phyloP scores from a whole-genome alignment of 2,888 invertebrate genomes.

The Troilus luridus region DNA sequence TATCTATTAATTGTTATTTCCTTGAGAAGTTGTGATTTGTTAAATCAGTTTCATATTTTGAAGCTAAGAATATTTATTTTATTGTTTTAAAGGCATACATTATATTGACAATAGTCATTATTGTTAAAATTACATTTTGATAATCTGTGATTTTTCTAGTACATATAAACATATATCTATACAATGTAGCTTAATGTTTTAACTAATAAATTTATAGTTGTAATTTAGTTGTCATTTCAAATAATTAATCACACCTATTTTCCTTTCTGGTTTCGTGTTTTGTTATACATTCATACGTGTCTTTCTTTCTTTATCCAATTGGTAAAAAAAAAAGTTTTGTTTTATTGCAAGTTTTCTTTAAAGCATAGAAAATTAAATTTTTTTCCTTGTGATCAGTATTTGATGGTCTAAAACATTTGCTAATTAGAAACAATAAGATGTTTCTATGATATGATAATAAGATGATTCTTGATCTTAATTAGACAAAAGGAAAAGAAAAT shows the following conservation, averaged over 20 bases:
- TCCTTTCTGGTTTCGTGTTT: background rate
- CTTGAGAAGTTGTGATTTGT: constrained; percentile 36
- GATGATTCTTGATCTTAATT: background rate
- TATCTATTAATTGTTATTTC: constrained; percentile 27
- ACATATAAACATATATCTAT: constrained; percentile 34
- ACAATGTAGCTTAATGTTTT: constrained; percentile 29
- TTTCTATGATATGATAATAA: too few species aligned
- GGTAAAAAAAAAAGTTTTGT: background rate
- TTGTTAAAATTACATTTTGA: constrained; percentile 39
- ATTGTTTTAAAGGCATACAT: constrained; percentile 34
- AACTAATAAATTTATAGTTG: constrained; percentile 45
- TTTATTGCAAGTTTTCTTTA: background rate
- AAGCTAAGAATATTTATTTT: constrained; percentile 28
- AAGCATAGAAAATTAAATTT: background rate
- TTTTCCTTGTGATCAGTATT: background rate
- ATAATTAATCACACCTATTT: background rate
- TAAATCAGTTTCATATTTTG: constrained; percentile 21
- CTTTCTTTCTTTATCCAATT: background rate
- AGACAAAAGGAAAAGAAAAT: too few species aligned
- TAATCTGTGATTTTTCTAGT: constrained; percentile 48
- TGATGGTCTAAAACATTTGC: background rate
- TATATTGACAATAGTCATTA: constrained; percentile 19
- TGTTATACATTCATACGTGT: background rate
- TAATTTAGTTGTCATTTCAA: background rate
- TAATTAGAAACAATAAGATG: background rate